Evolutionary conservation across 1,140 invertebrate species (phyloP).

Genomic region (Carposina sasakii): DNA sequence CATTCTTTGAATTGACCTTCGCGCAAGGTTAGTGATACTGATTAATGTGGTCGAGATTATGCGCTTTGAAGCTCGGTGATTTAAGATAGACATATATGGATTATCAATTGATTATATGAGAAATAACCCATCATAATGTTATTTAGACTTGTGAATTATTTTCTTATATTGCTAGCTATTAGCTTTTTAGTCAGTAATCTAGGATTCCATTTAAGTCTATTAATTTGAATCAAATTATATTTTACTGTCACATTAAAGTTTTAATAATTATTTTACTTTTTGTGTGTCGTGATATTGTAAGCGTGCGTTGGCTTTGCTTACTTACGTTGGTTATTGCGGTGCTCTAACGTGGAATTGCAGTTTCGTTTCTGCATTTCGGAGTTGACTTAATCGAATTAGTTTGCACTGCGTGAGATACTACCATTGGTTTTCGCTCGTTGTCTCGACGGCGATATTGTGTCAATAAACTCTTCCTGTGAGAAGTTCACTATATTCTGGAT

Average conservation of each 20-base stretch:
- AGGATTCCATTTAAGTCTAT: conserved; percentile 52
- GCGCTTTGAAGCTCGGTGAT: conserved; percentile 44
- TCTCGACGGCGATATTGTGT: no score
- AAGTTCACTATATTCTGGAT: no score
- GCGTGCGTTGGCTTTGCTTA: no score
- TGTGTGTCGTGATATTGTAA: conserved; percentile 16
- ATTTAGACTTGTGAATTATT: conserved; percentile 63
- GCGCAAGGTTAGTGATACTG: conserved; percentile 70
- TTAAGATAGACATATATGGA: conserved; percentile 38
- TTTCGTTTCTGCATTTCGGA: no score
- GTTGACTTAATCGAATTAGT: no score
- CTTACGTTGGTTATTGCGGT: no score
- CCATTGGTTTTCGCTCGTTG: conserved; percentile 36
- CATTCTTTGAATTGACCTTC: conserved; percentile 71
- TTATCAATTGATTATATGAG: background rate
- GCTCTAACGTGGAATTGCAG: no score
- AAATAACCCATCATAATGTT: no score
- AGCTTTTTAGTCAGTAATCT: conserved; percentile 64
- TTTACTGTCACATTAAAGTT: conserved; percentile 43
- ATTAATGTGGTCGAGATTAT: conserved; percentile 52
- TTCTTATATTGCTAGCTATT: conserved; percentile 62
- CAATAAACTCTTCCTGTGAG: no score
- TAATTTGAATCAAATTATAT: conserved; percentile 40
- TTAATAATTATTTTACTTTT: conserved; percentile 17
- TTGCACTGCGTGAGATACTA: conserved; percentile 26